Conservation (phyloP, 2,888 invertebrate genomes). For the Dione juno region DNA sequence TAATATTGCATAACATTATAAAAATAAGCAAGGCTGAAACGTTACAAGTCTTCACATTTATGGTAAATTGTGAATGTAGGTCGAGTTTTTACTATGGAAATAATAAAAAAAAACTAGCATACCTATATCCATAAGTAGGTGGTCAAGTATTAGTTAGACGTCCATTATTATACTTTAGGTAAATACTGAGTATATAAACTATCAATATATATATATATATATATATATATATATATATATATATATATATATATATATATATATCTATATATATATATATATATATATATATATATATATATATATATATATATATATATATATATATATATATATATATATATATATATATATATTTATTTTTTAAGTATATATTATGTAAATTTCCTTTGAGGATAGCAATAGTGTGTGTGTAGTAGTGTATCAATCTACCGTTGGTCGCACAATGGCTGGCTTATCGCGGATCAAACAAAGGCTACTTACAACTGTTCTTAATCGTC, state of each 20-base stretch:
- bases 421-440: constrained; percentile 57
- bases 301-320: too few species aligned
- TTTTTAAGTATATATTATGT: background rate
- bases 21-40: constrained; percentile 37
- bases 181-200: background rate
- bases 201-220: too few species aligned
- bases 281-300: too few species aligned
- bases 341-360: too few species aligned
- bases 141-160: background rate
- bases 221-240: too few species aligned
- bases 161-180: background rate
- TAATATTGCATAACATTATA: constrained; percentile 38
- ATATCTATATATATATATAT: too few species aligned
- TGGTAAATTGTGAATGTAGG: constrained; percentile 38
- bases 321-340: too few species aligned
- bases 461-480: constrained; percentile 81
- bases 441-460: constrained; percentile 74
- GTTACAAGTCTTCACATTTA: constrained; percentile 35
- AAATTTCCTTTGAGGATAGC: background rate
- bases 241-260: too few species aligned
- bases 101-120: background rate
- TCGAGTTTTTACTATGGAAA: constrained; percentile 23
- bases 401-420: too few species aligned
- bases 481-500: constrained; percentile 82
- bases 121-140: background rate